phyloP scores from a whole-genome alignment of 2,113 vertebrate species.

The Syngnathus typhle region DNA sequence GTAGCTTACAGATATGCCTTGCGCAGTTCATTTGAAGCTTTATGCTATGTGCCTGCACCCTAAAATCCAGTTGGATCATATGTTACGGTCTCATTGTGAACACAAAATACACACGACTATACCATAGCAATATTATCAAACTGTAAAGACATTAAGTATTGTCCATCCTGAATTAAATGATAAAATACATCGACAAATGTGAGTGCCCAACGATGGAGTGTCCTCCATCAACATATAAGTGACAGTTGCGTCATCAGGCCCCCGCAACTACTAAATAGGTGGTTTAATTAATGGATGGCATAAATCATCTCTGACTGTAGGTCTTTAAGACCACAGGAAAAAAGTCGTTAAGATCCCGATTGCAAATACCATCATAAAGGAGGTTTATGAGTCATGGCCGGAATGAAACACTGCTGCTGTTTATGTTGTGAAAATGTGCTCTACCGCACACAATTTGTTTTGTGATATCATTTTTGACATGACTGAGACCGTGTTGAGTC shows the following conservation, averaged over 20 bases:
- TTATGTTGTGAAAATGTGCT: not conserved
- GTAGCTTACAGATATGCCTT: constrained; percentile 11
- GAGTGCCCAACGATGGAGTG: not conserved
- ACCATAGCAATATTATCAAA: not conserved
- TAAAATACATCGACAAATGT: not conserved
- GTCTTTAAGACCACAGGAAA: constrained; percentile 9
- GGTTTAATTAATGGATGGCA: constrained; percentile 8
- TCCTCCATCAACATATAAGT: constrained; percentile 4
- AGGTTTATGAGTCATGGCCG: constrained; percentile 6
- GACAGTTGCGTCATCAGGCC: constrained; percentile 4
- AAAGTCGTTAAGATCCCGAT: constrained; percentile 10
- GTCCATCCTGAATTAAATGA: not conserved
- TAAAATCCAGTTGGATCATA: constrained; percentile 22
- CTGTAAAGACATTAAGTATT: not conserved
- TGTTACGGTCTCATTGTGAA: constrained; percentile 15
- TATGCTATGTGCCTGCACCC: constrained; percentile 9
- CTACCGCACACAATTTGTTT: not conserved
- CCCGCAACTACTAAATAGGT: constrained; percentile 4
- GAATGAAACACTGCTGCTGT: constrained; percentile 1
- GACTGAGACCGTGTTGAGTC: not conserved
- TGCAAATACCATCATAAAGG: constrained; percentile 8
- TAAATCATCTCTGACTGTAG: constrained; percentile 3
- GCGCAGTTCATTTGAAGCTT: constrained; percentile 18
- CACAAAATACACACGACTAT: not conserved
- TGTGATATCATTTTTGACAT: constrained; percentile 4